These are phyloP conservation scores for Clamator glandarius DNA, from an alignment of 2,797 vertebrate species.

Conservation along the genomic window DNA sequence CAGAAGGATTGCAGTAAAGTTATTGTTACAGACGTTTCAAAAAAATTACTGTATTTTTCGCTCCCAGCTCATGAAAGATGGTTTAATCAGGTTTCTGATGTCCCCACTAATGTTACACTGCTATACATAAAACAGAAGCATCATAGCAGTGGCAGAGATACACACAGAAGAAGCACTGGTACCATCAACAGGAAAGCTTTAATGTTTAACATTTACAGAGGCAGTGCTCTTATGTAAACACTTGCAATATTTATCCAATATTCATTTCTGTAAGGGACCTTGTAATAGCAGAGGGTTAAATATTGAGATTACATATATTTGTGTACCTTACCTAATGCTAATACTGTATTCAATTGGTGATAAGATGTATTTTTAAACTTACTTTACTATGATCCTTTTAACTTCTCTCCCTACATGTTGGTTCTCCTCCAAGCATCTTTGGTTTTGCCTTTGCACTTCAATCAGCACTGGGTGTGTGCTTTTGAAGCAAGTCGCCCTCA, in stretches of 20 bases:
- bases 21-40: background rate
- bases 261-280: background rate
- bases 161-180: background rate
- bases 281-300: background rate
- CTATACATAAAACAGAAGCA: background rate
- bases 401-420: background rate
- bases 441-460: background rate
- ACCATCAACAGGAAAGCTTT: background rate
- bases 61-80: background rate
- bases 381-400: background rate
- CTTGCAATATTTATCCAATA: background rate
- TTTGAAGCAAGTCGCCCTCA: background rate
- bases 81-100: background rate
- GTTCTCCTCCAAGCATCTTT: background rate
- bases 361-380: background rate
- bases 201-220: background rate
- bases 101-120: background rate
- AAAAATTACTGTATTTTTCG: background rate
- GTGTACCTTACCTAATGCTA: background rate
- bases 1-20: background rate
- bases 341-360: background rate
- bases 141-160: background rate
- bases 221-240: background rate
- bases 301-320: background rate
- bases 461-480: accelerated